Base-by-base conservation (phyloP, 2,888 invertebrate genomes). In the Pristionchus japonicus region DNA sequence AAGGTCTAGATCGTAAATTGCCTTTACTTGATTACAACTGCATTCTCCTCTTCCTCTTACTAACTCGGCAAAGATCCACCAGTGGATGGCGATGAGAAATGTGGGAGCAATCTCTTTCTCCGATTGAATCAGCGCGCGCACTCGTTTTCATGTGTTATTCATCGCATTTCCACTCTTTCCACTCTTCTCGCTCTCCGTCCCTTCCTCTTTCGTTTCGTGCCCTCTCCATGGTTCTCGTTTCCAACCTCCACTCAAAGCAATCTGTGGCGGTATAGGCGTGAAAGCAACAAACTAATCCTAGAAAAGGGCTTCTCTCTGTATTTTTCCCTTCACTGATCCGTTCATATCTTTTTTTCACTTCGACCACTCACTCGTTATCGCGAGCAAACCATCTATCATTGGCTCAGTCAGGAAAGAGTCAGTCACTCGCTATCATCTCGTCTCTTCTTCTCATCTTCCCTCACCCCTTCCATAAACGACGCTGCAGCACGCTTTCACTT, bases 131-230 rank as follows among this genome's bases (percentile, higher is more conserved):
- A 77, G 43, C 47, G 77, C 37, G n/a, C 77, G 43, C 43, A 27
- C 43, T 40, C 77, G 77, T 77, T 77, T 77, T 77, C 77, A 77
- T 77, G 77, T 77, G 77, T 77, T 77, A 77, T 77, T 77, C 77
- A 77, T 77, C 77, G 77, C 77, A 43, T 47, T 77, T 77, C 37
- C 77, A 23, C 77, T 31, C 27, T n/a, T 70, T 70, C 37, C n/a
- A n/a, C n/a, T n/a, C n/a, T n/a, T n/a, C n/a, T n/a, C n/a, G n/a
- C n/a, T n/a, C 13, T n/a, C 43, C 77, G 43, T 43, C 77, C n/a
- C 77, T 77, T 47, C 43, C 77, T 77, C 47, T 77, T 74, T 74
- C 70, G 15, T 64, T 57, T 57, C n/a, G n/a, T n/a, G n/a, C n/a
- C n/a, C n/a, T 57, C 70, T 23, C 70, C 70, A 37, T 70, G 70